Evolutionary conservation across 2,888 invertebrate genomes (phyloP), one percentile per base, ranked within the genome.

Genomic region (Lochmaea crataegi): DNA sequence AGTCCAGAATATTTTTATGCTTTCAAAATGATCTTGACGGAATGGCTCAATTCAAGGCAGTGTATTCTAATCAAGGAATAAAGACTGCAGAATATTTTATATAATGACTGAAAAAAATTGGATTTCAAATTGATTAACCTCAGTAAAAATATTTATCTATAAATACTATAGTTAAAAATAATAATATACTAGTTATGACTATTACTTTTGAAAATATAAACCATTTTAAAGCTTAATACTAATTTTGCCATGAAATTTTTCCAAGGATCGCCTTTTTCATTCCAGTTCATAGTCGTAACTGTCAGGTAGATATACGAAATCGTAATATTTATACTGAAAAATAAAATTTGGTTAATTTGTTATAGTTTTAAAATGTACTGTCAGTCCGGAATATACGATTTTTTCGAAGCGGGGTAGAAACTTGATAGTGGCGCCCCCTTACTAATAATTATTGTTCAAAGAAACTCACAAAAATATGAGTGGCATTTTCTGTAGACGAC

Each of bases 311-410:
- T 22, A 65, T n/a, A n/a, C 14, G 32, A 65, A 12, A 6, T 65
- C 51, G 14, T 26, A 26, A n/a, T n/a, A 51, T 53, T 26, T 65
- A 2, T 65, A 51, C 65, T 65, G 48, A 65, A 65, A 58, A 38
- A 58, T 26, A 22, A 32, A 58, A 32, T 9, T 32, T 7, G 6
- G 14, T 58, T 14, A 32, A 26, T 11, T 2, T 9, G 12, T 32
- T 14, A 2, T 56, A 56, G 7, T 56, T n/a, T 26, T 18, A 42
- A 11, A 1, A 45, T 10, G 45, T 11, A 45, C 12, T 12, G 14
- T 12, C 4, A 45, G 2, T 1, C 12, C 45, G 3, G 3, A 4
- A 3, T 32, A 32, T 32, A 32, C 3, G 3, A 32, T 5, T 32
- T 32, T 5, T 32, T 32, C 5, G 26, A 32, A 32, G 3, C 5